Conservation (phyloP, 2,113 vertebrate genomes). For the Ophiodon elongatus region DNA sequence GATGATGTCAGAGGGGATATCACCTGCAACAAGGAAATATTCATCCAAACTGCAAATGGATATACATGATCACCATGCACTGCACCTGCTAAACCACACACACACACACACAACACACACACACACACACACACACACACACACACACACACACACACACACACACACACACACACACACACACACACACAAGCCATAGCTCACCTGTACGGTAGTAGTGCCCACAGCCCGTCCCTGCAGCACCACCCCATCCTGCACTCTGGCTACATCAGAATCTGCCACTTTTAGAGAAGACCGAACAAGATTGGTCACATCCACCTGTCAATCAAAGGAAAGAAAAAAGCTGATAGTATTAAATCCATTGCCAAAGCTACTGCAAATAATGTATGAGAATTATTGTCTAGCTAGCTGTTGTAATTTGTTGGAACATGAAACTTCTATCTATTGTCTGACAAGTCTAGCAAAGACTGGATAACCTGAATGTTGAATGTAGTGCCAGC, state of each 20-base stretch:
- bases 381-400: background rate
- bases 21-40: conserved; percentile 83
- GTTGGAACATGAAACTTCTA: background rate
- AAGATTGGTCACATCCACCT: conserved; percentile 91
- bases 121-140: conserved; percentile 15
- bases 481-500: conserved; percentile 6
- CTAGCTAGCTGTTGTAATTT: background rate
- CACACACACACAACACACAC: background rate
- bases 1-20: conserved; percentile 91
- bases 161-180: background rate
- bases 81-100: background rate
- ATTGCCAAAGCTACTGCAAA: background rate
- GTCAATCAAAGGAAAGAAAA: conserved; percentile 20
- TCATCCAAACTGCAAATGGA: conserved; percentile 1
- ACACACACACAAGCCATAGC: conserved; percentile 5
- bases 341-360: background rate
- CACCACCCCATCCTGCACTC: conserved; percentile 85
- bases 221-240: conserved; percentile 91
- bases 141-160: no score
- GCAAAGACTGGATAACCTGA: background rate
- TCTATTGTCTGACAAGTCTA: background rate
- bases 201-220: conserved; percentile 92
- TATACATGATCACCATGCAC: background rate
- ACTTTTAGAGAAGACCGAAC: conserved; percentile 90
- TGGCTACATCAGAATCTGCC: conserved; percentile 87